phyloP scores from a whole-genome alignment of 2,113 vertebrate species.

The Cyanistes caeruleus region DNA sequence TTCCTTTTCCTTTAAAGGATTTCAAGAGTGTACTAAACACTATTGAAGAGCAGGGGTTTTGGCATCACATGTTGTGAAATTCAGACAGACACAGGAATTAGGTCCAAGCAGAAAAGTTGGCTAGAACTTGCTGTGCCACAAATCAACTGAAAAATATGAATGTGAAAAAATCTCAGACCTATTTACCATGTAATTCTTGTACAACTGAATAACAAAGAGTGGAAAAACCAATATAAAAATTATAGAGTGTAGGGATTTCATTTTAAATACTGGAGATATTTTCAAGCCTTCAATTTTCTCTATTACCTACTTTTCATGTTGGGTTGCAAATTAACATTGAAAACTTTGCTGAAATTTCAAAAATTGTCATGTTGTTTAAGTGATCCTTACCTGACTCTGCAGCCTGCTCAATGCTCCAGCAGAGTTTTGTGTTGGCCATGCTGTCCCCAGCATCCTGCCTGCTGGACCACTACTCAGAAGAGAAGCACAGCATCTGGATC shows the following conservation, averaged over 20 bases:
- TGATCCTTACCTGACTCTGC: constrained; percentile 13
- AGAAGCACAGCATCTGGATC: not conserved
- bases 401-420: not conserved
- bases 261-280: not conserved
- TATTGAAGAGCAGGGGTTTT: not conserved
- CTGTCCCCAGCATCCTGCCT: not conserved
- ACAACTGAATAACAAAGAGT: not conserved
- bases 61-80: not conserved
- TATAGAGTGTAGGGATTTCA: not conserved
- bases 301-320: not conserved
- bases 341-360: not conserved
- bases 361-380: not conserved
- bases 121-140: not conserved
- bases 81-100: not conserved
- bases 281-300: not conserved
- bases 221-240: not conserved
- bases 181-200: not conserved
- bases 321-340: not conserved
- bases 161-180: not conserved
- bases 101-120: not conserved
- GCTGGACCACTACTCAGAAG: not conserved
- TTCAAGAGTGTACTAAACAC: not conserved
- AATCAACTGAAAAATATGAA: not conserved
- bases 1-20: too few relatives aligned
- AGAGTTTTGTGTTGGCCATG: not conserved